Conservation (phyloP, 2,797 vertebrate species). For the Simalia tracyae region DNA sequence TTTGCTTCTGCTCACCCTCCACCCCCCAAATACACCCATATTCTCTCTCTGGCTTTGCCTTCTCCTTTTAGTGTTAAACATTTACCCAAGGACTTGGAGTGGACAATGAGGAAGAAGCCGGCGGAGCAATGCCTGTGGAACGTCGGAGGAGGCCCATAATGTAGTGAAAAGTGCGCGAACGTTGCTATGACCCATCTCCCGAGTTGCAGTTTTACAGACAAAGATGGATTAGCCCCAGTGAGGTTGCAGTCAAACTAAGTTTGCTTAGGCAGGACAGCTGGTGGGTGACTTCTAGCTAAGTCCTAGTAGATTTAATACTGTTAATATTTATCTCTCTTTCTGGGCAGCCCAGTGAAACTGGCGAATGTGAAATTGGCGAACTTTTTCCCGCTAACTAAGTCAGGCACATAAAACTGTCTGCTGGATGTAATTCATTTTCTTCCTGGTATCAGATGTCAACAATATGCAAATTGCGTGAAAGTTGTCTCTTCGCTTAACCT, state of each 20-base stretch:
- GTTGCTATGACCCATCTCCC: neutral
- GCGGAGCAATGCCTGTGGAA: too few species aligned
- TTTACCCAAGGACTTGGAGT: neutral
- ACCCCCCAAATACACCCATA: too few species aligned
- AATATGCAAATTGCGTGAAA: neutral
- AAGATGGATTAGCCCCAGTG: neutral
- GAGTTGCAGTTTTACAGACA: neutral
- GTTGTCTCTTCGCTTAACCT: neutral
- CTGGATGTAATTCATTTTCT: neutral
- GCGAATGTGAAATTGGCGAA: neutral
- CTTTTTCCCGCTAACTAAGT: neutral
- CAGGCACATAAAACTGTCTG: neutral
- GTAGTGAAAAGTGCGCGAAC: neutral
- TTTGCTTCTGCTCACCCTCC: neutral
- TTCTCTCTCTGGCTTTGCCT: neutral
- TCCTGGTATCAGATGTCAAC: neutral
- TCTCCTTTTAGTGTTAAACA: neutral
- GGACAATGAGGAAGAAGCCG: neutral
- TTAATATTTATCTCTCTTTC: neutral
- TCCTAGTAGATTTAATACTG: neutral
- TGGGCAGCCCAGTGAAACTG: neutral
- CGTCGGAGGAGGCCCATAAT: neutral
- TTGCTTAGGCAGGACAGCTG: fast-evolving
- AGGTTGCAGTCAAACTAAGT: fast-evolving
- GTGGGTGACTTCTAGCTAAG: neutral